phyloP scores from a whole-genome alignment of 2,113 vertebrate genomes.

The Mesoclemmys tuberculata region DNA sequence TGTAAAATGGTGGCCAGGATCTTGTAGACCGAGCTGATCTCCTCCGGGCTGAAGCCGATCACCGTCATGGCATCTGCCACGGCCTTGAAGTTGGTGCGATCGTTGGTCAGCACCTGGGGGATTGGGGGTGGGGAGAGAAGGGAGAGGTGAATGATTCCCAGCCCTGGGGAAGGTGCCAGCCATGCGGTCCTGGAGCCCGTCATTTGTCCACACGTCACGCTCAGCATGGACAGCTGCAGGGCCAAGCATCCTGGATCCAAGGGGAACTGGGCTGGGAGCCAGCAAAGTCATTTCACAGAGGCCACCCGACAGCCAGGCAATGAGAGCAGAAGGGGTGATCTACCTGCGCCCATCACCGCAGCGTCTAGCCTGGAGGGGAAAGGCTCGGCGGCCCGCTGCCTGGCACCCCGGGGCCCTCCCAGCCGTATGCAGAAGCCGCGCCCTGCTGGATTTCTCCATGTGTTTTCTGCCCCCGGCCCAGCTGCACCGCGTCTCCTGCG shows the following conservation, averaged over 20 bases:
- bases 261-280: neutral
- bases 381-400: neutral
- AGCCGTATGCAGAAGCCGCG: neutral
- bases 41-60: slow-evolving; percentile 87
- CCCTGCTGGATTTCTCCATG: neutral
- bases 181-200: neutral
- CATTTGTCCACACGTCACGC: neutral
- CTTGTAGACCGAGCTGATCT: slow-evolving; percentile 82
- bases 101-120: slow-evolving; percentile 68
- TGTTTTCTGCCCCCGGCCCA: neutral
- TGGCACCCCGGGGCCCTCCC: neutral
- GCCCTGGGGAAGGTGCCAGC: neutral
- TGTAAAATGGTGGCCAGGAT: slow-evolving; percentile 88
- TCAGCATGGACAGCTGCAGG: neutral
- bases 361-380: neutral
- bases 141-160: neutral
- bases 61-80: slow-evolving; percentile 85
- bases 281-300: neutral
- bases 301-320: neutral
- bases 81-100: slow-evolving; percentile 74
- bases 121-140: accelerated
- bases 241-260: neutral
- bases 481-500: neutral
- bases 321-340: neutral
- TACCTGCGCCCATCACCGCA: neutral